These are phyloP conservation scores for Cassiopea andromeda DNA, from an alignment of 30 jellyfish, hydroid and myxozoan genomes.

Conservation along the genomic window DNA sequence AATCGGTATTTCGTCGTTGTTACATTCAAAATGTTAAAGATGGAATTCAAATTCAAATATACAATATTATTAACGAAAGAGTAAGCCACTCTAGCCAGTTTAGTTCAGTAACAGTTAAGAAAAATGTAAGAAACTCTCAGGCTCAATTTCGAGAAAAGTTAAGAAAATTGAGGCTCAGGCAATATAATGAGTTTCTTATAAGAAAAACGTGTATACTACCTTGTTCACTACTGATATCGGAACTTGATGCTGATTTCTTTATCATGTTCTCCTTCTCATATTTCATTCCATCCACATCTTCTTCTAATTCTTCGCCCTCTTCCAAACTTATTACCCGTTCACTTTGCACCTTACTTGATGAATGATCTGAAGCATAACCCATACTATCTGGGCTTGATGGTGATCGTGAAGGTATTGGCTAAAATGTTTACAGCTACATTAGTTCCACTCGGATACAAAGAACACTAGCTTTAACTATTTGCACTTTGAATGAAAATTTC, in stretches of 20 bases:
- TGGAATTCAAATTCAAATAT: too few species aligned
- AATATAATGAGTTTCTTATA: too few species aligned
- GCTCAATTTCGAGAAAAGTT: too few species aligned
- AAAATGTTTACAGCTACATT: too few species aligned
- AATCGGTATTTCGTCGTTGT: too few species aligned
- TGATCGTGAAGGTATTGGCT: not conserved
- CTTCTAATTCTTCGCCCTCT: conserved; percentile 70
- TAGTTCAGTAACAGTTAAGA: too few species aligned
- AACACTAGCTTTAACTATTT: not conserved
- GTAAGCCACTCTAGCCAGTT: too few species aligned
- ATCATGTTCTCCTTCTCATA: conserved; percentile 20
- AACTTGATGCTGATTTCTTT: conserved; percentile 57
- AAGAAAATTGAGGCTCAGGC: too few species aligned
- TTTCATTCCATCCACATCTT: conserved; percentile 39
- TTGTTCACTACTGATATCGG: conserved; percentile 51
- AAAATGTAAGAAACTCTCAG: too few species aligned
- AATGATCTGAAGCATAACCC: conserved; percentile 28
- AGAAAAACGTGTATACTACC: not conserved
- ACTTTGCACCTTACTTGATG: conserved; percentile 22
- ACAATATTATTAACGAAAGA: too few species aligned
- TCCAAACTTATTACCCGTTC: conserved; percentile 57
- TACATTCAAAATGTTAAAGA: too few species aligned
- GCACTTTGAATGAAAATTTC: too few species aligned
- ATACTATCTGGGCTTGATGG: conserved; percentile 61
- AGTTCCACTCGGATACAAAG: not conserved